phyloP scores from a whole-genome alignment of 2,888 invertebrate species.

The Tachystola acroxantha region DNA sequence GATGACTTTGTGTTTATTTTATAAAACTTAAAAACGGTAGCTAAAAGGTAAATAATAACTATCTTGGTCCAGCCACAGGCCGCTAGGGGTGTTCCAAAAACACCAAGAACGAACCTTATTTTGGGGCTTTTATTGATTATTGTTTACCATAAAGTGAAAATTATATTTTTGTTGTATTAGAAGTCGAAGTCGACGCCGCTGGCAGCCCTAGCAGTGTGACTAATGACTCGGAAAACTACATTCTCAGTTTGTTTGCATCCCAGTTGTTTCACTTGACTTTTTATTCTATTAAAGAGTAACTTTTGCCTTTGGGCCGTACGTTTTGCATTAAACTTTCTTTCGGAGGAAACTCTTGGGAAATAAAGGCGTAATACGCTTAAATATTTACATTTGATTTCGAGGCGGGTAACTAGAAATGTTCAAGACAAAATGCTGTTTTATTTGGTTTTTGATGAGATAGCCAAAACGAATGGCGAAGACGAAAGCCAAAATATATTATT shows the following conservation, averaged over 20 bases:
- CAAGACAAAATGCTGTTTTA: background rate
- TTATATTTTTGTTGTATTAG: no score
- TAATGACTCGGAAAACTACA: slow-evolving; percentile 48
- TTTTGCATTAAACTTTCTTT: slow-evolving; percentile 30
- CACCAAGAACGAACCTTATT: no score
- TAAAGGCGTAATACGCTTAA: slow-evolving; percentile 28
- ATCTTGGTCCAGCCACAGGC: no score
- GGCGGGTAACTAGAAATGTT: background rate
- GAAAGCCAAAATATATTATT: no score
- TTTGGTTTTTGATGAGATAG: background rate
- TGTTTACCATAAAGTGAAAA: no score
- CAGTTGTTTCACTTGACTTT: slow-evolving; percentile 27
- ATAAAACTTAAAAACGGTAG: no score
- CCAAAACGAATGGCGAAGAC: no score
- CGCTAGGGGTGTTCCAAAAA: no score
- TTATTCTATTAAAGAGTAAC: slow-evolving; percentile 39
- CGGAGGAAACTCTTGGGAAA: slow-evolving; percentile 24
- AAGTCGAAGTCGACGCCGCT: slow-evolving; percentile 3
- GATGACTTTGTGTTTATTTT: no score
- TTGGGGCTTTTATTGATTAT: no score
- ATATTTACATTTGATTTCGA: slow-evolving; percentile 25
- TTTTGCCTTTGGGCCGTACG: slow-evolving; percentile 16
- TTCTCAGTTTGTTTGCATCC: slow-evolving; percentile 27
- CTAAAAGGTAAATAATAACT: no score
- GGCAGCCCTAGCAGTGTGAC: slow-evolving; percentile 27